Evolutionary conservation across 2,113 vertebrate genomes (phyloP), one percentile per base, ranked within the genome.

Genomic region (human): DNA sequence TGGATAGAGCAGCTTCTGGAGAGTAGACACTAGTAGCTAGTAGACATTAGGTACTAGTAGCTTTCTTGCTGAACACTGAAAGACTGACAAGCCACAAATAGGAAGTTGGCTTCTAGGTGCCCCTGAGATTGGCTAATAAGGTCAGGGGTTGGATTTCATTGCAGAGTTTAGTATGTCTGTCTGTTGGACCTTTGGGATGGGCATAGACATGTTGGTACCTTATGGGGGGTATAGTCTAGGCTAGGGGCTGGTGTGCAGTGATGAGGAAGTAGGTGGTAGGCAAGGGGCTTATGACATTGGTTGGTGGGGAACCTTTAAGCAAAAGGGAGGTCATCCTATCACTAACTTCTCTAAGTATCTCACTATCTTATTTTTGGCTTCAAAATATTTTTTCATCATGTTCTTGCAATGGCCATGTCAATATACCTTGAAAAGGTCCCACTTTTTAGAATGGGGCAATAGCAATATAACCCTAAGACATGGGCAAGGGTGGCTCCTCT

Each of bases 1-100:
- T 16, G 16, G 40, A 89, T 80, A 78, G 68, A 93, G 57, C 10
- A 90, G 68, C 45, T 94, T 93, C 80, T 93, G 79, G 75, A 82
- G 89, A 55, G 92, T 84, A 84, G 73, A 82, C 13, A 45, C 12
- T 66, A 66, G 43, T 81, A 79, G 18, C 68, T 88, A 45, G 2
- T 10, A 45, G 45, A 45, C 45, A 10, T 45, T 45, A 45, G 45
- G 45, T 45, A 45, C 12, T 66, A 66, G 43, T 81, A 79, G 14
- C 61, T 84, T 93, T 45, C 30, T 48, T 84, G 61, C 52, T 94
- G 75, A 90, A 43, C 43, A 50, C 0, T 73, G 72, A 81, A 84
- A 89, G 78, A 78, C 14, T 38, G 66, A 78, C 32, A 59, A 81
- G 30, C 25, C 23, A 61, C 61, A 79, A 75, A 72, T 32, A 86